A percentile compares a stretch with the other conserved stretches of the same genome.
Evolutionary conservation across 2,888 invertebrate genomes (phyloP).

Genomic region (Diaphora mendica): DNA sequence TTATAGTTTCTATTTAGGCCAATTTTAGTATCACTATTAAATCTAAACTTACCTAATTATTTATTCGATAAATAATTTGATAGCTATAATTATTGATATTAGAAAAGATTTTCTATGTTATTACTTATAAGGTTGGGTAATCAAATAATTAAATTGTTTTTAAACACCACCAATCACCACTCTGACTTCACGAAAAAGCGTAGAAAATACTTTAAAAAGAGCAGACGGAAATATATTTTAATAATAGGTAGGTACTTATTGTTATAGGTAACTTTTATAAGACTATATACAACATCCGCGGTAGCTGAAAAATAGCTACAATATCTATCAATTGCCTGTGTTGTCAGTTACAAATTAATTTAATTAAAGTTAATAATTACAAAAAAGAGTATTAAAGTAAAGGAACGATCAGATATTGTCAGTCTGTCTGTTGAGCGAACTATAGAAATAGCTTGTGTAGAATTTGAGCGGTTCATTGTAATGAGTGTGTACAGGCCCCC

Average conservation of each 20-base stretch:
- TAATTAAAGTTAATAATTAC: no score
- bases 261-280: background rate
- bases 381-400: no score
- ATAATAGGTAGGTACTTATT: background rate
- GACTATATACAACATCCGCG: background rate
- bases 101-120: background rate
- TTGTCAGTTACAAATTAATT: no score
- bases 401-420: no score
- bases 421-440: no score
- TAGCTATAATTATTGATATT: no score
- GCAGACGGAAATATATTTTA: background rate
- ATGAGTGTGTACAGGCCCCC: no score
- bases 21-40: background rate
- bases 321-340: background rate
- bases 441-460: no score
- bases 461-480: no score
- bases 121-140: background rate
- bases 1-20: background rate
- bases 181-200: background rate
- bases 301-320: background rate
- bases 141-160: background rate
- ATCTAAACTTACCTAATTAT: background rate
- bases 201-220: background rate
- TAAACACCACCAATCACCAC: background rate
- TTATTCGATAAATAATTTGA: background rate